These are phyloP conservation scores for Rachycentron canadum DNA, from an alignment of 2,797 vertebrate species.

Conservation along the genomic window DNA sequence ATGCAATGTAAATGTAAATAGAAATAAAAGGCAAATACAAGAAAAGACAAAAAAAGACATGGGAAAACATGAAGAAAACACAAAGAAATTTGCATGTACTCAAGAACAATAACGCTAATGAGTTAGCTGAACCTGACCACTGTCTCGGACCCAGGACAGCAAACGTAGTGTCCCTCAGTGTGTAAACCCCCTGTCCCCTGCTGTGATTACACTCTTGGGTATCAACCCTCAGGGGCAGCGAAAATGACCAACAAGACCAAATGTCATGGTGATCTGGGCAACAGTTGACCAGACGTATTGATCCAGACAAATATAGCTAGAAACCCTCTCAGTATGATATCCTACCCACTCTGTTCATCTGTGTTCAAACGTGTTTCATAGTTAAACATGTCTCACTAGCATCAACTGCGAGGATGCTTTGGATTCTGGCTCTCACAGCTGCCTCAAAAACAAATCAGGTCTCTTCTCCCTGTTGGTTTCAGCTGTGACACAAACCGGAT, in stretches of 20 bases:
- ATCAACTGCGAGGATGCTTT: background rate
- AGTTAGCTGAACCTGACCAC: no score
- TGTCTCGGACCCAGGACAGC: no score
- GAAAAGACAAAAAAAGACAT: no score
- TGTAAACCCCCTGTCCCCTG: no score
- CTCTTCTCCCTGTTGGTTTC: constrained; percentile 45
- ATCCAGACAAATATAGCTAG: background rate
- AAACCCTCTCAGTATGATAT: background rate
- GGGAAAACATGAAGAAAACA: no score
- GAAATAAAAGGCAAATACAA: no score
- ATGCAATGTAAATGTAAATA: no score
- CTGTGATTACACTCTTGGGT: background rate
- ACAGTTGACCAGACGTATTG: background rate
- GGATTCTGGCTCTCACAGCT: background rate
- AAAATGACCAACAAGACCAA: background rate
- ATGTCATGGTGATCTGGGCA: background rate
- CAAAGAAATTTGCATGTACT: no score
- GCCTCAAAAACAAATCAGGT: constrained; percentile 8
- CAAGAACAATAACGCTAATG: no score
- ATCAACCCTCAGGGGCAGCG: background rate
- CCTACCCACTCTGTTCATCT: background rate
- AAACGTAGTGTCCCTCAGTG: no score
- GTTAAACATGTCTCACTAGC: background rate
- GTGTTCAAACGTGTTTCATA: background rate
- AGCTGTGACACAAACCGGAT: constrained; percentile 35